These are phyloP conservation scores for Sternotherus odoratus DNA, from an alignment of 2,797 vertebrate genomes.

Conservation along the genomic window DNA sequence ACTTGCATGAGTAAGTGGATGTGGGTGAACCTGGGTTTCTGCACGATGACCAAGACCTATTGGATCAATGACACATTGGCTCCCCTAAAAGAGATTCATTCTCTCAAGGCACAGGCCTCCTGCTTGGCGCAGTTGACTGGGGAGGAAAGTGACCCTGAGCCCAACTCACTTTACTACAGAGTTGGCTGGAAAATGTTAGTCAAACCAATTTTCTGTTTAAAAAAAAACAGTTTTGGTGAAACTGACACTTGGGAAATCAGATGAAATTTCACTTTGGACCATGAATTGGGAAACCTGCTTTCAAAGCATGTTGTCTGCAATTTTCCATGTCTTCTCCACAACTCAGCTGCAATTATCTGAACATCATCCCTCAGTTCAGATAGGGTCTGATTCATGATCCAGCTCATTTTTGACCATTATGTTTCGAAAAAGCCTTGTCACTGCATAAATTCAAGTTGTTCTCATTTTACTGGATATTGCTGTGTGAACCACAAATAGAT, in stretches of 20 bases:
- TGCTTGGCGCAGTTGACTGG: neutral
- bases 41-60: fast-evolving
- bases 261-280: too few relatives aligned
- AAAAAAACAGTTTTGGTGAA: too few relatives aligned
- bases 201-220: too few relatives aligned
- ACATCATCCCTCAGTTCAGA: neutral
- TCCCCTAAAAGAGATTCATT: neutral
- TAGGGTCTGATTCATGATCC: neutral
- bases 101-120: too few relatives aligned
- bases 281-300: too few relatives aligned
- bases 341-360: neutral
- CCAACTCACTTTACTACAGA: neutral
- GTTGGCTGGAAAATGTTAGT: too few relatives aligned
- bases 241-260: too few relatives aligned
- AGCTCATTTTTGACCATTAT: neutral
- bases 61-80: neutral
- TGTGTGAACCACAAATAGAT: neutral
- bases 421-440: neutral
- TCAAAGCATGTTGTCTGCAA: neutral
- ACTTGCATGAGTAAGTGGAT: fast-evolving
- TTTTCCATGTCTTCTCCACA: neutral
- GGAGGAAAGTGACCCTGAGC: neutral
- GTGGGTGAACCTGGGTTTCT: fast-evolving
- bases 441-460: neutral
- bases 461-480: neutral